These are phyloP conservation scores for Eristalis intricaria DNA, from an alignment of 2,888 invertebrate species.

Conservation along the genomic window DNA sequence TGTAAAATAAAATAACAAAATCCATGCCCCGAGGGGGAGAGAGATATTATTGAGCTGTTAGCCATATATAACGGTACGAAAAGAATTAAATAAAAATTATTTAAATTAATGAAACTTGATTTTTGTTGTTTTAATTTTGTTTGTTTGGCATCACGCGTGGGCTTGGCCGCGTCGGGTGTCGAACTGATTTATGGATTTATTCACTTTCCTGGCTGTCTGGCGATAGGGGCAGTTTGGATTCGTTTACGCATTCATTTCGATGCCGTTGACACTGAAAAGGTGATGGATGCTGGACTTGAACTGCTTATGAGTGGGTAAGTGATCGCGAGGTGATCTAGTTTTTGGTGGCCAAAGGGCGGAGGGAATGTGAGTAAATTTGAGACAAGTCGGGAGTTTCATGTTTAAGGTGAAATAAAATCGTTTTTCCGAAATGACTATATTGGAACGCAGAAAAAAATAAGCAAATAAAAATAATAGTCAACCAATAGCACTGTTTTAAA, in stretches of 20 bases:
- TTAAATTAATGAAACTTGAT: slow-evolving; percentile 59
- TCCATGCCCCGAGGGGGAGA: not conserved
- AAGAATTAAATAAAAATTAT: slow-evolving; percentile 45
- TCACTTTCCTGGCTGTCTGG: not conserved
- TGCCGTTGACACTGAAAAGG: not conserved
- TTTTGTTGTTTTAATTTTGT: slow-evolving; percentile 4
- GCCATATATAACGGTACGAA: slow-evolving; percentile 32
- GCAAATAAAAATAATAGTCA: no score
- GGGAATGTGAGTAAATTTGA: no score
- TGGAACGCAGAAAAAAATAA: no score
- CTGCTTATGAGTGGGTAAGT: no score
- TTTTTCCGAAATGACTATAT: no score
- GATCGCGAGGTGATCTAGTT: no score
- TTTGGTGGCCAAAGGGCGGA: no score
- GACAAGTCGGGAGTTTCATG: no score
- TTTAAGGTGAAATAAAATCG: no score
- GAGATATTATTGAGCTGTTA: slow-evolving; percentile 62
- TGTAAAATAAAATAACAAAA: slow-evolving; percentile 46
- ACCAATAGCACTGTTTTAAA: no score
- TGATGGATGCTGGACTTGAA: no score
- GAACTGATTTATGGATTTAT: not conserved
- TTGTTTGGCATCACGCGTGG: not conserved
- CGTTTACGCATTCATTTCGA: not conserved
- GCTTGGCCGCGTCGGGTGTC: not conserved
- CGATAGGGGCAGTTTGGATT: not conserved